Percentiles rank a stretch among this genome's conserved stretches.
phyloP scores from a whole-genome alignment of 2,113 vertebrate species.

The Cyrtonyx montezumae region DNA sequence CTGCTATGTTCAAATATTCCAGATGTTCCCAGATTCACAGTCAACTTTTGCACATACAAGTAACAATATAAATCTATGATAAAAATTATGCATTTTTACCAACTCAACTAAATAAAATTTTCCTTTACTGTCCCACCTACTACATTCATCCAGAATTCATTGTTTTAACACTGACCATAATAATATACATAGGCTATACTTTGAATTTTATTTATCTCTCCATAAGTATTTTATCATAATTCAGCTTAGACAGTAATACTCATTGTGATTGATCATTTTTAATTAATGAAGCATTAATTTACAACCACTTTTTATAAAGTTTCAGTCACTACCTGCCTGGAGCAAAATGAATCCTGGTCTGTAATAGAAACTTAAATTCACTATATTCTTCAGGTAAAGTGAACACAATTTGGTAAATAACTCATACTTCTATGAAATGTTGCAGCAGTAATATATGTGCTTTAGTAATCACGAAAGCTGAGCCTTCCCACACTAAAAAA shows the following conservation, averaged over 20 bases:
- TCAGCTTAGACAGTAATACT: conserved; percentile 21
- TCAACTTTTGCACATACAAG: neutral
- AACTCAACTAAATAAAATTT: conserved; percentile 10
- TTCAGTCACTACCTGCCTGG: conserved; percentile 36
- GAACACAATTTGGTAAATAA: conserved; percentile 1
- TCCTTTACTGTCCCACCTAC: conserved; percentile 39
- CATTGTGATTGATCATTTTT: conserved; percentile 52
- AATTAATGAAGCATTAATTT: conserved; percentile 55
- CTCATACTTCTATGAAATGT: neutral
- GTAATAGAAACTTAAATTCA: neutral
- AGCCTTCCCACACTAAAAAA: neutral
- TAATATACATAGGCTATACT: conserved; percentile 44
- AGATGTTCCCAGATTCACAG: neutral
- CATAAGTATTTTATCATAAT: conserved; percentile 39
- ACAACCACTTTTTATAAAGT: conserved; percentile 44
- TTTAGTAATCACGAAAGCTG: neutral
- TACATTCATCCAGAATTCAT: conserved; percentile 58
- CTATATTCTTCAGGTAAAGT: neutral
- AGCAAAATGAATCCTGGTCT: conserved; percentile 41
- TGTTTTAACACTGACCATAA: conserved; percentile 67
- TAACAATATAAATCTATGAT: neutral
- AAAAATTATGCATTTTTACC: conserved; percentile 14
- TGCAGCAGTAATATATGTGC: neutral
- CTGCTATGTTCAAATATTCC: neutral
- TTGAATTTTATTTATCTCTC: conserved; percentile 26